Evolutionary conservation across 2,888 invertebrate genomes (phyloP), one percentile per base, ranked within the genome.

Genomic region (Acronicta psi): DNA sequence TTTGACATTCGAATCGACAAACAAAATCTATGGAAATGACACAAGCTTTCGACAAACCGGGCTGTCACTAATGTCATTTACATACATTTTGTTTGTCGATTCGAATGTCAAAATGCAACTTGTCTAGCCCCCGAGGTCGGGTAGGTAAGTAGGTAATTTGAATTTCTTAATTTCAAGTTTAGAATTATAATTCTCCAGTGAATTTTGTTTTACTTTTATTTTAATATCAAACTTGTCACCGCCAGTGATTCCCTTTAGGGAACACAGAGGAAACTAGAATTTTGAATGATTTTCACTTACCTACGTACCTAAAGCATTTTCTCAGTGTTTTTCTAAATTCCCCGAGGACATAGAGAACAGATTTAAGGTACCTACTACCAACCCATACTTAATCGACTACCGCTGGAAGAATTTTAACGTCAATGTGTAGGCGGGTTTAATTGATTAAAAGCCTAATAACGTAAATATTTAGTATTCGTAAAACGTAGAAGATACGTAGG

Each of bases 201-300:
- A 9, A 2, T 25, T 25, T 6, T 25, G 9, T 8, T 25, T 9
- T 8, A 25, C 20, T 1, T 20, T 18, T 46, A 20, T 40, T 0
- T 37, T 17, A 58, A 46, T 46, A 29, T 11, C n/a, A 8, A 7
- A 20, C 23, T 53, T 45, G 42, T 62, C 42, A 23, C 16, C 25
- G 36, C 8, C 36, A 43, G 20, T 11, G 37, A 44, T 38, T 25
- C n/a, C 8, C 10, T 36, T 29, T 18, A 34, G 10, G 37, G 43
- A 56, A 52, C 14, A 42, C 41, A 69, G 42, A 63, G 41, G 45
- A 34, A 56, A 41, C n/a, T 25, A 16, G 16, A 31, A 14, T 31
- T 41, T 10, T n/a, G 34, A 2, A 18, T 18, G 8, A 20, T 25
- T 42, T n/a, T 23, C 23, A 41, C 9, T 16, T 8, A 45, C 25